These are phyloP conservation scores for Ips nitidus DNA, from an alignment of 1,140 invertebrate species.

Conservation along the genomic window DNA sequence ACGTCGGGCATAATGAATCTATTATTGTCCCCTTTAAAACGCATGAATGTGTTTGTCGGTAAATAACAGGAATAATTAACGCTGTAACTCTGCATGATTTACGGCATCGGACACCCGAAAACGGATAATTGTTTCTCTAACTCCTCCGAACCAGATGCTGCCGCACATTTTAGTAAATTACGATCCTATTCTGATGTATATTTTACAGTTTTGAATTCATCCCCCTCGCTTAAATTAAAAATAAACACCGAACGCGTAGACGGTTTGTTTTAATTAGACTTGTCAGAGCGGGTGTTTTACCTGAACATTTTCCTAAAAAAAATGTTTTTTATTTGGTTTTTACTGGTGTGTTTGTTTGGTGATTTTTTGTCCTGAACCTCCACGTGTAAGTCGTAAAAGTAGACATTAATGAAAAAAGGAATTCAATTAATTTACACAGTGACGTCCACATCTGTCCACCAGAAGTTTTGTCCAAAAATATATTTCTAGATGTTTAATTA, in stretches of 20 bases:
- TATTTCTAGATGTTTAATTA: no score
- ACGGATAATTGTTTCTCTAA: constrained; percentile 24
- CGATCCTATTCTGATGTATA: constrained; percentile 11
- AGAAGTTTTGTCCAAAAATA: no score
- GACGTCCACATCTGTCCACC: no score
- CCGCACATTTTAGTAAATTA: constrained; percentile 25
- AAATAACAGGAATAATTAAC: constrained; percentile 32
- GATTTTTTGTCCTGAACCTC: no score
- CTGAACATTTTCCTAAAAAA: no score
- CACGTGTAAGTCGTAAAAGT: no score
- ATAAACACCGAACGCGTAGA: constrained; percentile 1
- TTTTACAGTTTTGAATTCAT: constrained; percentile 10
- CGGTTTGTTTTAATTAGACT: constrained; percentile 10
- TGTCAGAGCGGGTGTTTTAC: constrained; percentile 1
- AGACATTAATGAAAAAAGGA: no score
- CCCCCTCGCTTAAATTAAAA: constrained; percentile 13
- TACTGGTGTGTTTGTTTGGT: no score
- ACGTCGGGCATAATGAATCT: constrained; percentile 20
- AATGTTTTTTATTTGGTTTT: no score
- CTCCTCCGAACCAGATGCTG: constrained; percentile 26
- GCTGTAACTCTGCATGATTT: constrained; percentile 24
- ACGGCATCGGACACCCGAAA: constrained; percentile 20
- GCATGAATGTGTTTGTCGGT: constrained; percentile 26
- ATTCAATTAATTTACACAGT: no score
- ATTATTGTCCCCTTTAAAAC: constrained; percentile 18